phyloP scores from a whole-genome alignment of 2,113 vertebrate genomes.

The Ageneiosus marmoratus region DNA sequence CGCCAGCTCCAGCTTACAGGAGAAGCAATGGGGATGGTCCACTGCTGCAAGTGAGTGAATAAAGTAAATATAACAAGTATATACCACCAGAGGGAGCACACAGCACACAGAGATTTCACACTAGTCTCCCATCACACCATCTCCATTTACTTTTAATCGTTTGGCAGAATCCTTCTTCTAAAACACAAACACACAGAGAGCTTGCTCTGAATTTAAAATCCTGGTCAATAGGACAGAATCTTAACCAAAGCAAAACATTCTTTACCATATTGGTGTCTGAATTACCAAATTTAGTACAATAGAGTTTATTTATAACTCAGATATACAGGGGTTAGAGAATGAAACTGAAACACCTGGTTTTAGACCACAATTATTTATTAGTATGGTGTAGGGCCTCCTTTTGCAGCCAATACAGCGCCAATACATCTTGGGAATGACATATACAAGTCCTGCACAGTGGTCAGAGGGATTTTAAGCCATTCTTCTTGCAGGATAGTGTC shows the following conservation, averaged over 20 bases:
- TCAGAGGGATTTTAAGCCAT: no score
- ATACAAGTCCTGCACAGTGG: no score
- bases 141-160: not conserved
- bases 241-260: not conserved
- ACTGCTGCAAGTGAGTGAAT: constrained; percentile 70
- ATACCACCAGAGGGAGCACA: constrained; percentile 32
- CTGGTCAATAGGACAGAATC: not conserved
- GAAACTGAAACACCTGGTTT: no score
- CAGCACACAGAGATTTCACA: not conserved
- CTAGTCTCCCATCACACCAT: not conserved
- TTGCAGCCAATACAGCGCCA: no score
- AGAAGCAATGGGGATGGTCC: constrained; percentile 90
- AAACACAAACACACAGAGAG: not conserved
- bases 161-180: not conserved
- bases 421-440: no score
- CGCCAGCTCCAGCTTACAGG: constrained; percentile 91
- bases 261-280: not conserved
- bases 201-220: not conserved
- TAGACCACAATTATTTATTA: no score
- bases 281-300: not conserved
- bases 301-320: not conserved
- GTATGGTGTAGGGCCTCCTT: no score
- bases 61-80: constrained; percentile 5
- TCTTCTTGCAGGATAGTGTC: no score
- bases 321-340: no score